These are phyloP conservation scores for Cygnus olor DNA, from an alignment of 2,797 vertebrate species.

Conservation along the genomic window DNA sequence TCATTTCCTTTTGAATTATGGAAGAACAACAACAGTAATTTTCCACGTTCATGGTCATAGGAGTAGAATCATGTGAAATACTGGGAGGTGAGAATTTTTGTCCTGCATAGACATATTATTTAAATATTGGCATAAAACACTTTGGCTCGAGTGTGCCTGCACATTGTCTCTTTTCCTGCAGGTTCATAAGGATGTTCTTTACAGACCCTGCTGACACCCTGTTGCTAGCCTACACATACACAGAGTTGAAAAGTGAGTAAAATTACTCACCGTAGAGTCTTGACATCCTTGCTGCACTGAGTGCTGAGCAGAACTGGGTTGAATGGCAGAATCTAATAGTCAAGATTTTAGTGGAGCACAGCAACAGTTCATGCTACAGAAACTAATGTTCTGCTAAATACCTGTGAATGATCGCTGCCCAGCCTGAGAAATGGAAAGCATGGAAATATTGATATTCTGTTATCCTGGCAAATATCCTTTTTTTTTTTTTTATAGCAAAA, in stretches of 20 bases:
- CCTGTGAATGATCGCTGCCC: neutral
- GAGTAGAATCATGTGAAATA: neutral
- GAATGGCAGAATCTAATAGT: neutral
- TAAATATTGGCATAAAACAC: neutral
- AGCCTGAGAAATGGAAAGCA: neutral
- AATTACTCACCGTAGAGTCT: fast-evolving
- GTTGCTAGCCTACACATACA: neutral
- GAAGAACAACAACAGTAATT: neutral
- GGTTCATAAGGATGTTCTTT: neutral
- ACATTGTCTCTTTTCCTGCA: conserved; percentile 6
- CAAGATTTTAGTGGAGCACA: neutral
- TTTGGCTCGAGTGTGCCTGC: neutral
- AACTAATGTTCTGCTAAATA: neutral
- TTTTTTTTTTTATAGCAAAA: neutral
- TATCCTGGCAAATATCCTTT: neutral
- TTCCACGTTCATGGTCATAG: neutral
- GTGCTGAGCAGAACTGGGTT: neutral
- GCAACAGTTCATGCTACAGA: neutral
- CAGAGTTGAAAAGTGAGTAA: neutral
- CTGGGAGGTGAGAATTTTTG: neutral
- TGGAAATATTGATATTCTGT: neutral
- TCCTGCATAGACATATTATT: neutral
- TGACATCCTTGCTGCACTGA: neutral
- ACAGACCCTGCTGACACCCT: neutral
- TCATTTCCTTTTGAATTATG: neutral